Percentiles rank a stretch among this genome's conserved stretches.
phyloP scores from a whole-genome alignment of 2,113 vertebrate genomes.

The Vidua chalybeata region DNA sequence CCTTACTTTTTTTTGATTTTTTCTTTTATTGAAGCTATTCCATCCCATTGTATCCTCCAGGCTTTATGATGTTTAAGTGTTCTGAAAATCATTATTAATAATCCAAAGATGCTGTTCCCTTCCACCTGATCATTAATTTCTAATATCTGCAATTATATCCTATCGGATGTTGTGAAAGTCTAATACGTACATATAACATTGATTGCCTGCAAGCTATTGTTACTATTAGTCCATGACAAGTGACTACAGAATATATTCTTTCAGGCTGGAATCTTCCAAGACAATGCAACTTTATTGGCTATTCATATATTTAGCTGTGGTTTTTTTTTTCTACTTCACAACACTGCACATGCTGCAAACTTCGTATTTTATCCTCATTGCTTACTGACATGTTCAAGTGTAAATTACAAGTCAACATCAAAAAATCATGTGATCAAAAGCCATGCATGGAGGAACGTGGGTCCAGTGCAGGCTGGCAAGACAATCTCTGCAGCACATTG shows the following conservation, averaged over 20 bases:
- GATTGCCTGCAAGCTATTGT: not conserved
- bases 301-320: not conserved
- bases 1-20: fast-evolving
- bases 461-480: not conserved
- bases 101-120: not conserved
- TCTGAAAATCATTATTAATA: not conserved
- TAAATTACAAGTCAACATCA: not conserved
- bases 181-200: not conserved
- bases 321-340: not conserved
- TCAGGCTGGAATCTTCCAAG: not conserved
- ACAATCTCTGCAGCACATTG: not conserved
- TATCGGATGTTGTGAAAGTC: not conserved
- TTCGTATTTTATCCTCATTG: not conserved
- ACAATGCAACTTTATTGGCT: not conserved
- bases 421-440: not conserved
- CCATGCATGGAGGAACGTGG: not conserved
- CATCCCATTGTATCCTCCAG: not conserved
- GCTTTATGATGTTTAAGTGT: not conserved
- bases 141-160: not conserved
- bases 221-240: not conserved
- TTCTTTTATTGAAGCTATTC: not conserved
- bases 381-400: not conserved
- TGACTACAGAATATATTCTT: not conserved
- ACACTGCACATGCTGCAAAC: not conserved
- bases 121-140: not conserved